Evolutionary conservation across 2,113 vertebrate genomes (phyloP).

Genomic region (Cranoglanis bouderius): DNA sequence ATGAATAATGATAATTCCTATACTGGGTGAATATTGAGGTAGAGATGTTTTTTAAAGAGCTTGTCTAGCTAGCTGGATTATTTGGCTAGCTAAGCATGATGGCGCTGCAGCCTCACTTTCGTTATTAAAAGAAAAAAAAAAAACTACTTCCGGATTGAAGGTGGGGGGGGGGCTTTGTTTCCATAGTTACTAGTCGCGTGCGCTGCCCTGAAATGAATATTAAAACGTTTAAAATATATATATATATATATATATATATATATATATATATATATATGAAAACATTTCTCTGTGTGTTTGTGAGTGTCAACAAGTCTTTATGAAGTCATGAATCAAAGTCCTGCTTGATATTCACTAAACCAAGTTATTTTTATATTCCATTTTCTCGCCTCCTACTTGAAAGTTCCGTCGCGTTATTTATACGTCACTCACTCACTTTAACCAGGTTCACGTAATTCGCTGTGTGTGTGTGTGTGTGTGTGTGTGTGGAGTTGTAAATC

Average conservation of each 20-base stretch:
- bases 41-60: neutral
- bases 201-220: neutral
- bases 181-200: slow-evolving; percentile 9
- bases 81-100: slow-evolving; percentile 14
- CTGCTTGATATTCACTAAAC: neutral
- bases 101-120: slow-evolving; percentile 17
- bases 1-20: too few species aligned
- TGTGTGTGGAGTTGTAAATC: neutral
- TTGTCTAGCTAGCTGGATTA: slow-evolving; percentile 22
- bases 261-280: too few species aligned
- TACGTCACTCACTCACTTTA: neutral
- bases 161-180: neutral
- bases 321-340: neutral
- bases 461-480: neutral
- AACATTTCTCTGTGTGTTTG: too few species aligned
- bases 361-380: neutral
- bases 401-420: neutral
- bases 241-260: too few species aligned
- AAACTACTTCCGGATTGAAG: slow-evolving; percentile 4
- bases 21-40: neutral
- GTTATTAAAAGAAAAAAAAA: neutral
- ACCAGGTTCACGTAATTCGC: neutral
- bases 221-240: neutral
- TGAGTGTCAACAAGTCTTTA: neutral
- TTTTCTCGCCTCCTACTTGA: neutral